Evolutionary conservation across 2,113 vertebrate genomes (phyloP).

Genomic region (Zeus faber): DNA sequence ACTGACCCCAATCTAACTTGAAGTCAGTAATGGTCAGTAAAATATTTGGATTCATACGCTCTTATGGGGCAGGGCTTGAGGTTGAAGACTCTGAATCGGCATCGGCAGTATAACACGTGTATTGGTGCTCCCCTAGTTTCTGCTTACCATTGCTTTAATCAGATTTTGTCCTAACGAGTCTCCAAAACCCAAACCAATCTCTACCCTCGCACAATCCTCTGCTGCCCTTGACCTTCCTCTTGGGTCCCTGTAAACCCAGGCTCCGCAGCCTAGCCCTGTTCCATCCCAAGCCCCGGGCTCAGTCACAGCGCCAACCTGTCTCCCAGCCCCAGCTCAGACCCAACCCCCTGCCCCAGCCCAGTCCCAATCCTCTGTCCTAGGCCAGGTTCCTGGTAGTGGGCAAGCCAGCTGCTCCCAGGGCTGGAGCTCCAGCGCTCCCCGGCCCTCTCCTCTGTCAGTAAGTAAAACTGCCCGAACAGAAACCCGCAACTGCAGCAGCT

Average conservation of each 20-base stretch:
- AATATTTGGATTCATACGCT: no score
- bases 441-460: slow-evolving; percentile 79
- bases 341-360: slow-evolving; percentile 32
- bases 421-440: slow-evolving; percentile 74
- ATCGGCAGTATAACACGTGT: no score
- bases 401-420: slow-evolving; percentile 74
- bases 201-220: slow-evolving; percentile 28
- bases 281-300: slow-evolving; percentile 62
- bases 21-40: no score
- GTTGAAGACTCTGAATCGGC: no score
- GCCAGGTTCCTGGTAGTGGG: slow-evolving; percentile 70
- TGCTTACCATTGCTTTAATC: no score
- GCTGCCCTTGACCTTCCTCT: slow-evolving; percentile 24
- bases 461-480: slow-evolving; percentile 64
- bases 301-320: slow-evolving; percentile 27
- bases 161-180: no score
- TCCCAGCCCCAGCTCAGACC: slow-evolving; percentile 53
- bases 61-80: no score
- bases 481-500: background rate
- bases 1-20: no score
- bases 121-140: no score
- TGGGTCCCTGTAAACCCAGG: slow-evolving; percentile 43
- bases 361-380: slow-evolving; percentile 40
- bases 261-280: slow-evolving; percentile 73
- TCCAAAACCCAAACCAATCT: slow-evolving; percentile 29